These are phyloP conservation scores for Stenotaenia linearis DNA, from an alignment of 2,888 invertebrate species.

Conservation along the genomic window DNA sequence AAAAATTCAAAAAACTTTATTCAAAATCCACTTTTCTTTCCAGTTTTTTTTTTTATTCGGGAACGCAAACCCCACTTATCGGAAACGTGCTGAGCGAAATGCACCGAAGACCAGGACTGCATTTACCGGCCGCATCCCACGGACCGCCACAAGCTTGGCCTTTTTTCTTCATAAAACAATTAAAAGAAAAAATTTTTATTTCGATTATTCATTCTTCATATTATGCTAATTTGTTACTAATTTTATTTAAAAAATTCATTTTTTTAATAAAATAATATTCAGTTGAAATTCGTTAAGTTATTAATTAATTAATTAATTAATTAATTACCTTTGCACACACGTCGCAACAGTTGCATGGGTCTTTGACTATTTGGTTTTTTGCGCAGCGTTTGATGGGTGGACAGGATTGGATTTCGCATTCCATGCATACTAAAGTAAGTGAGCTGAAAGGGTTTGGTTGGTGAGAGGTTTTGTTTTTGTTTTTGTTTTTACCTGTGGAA, in stretches of 20 bases:
- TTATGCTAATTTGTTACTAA: too few relatives aligned
- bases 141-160: conserved; percentile 26
- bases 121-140: conserved; percentile 12
- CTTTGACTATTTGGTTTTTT: background rate
- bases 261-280: background rate
- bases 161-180: background rate
- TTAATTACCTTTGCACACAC: conserved; percentile 24
- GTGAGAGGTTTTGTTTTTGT: background rate
- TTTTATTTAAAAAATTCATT: background rate
- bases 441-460: background rate
- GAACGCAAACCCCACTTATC: conserved; percentile 5
- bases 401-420: background rate
- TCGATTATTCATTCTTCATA: background rate
- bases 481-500: background rate
- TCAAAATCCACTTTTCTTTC: background rate
- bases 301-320: too few relatives aligned
- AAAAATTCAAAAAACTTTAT: background rate
- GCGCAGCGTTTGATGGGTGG: background rate
- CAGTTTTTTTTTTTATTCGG: background rate
- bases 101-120: conserved; percentile 2
- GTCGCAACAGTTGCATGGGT: conserved; percentile 4
- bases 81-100: background rate
- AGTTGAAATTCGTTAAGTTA: too few relatives aligned
- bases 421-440: background rate
- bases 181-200: background rate